Conservation (phyloP, 2,113 vertebrate genomes). For the Camelus dromedarius region DNA sequence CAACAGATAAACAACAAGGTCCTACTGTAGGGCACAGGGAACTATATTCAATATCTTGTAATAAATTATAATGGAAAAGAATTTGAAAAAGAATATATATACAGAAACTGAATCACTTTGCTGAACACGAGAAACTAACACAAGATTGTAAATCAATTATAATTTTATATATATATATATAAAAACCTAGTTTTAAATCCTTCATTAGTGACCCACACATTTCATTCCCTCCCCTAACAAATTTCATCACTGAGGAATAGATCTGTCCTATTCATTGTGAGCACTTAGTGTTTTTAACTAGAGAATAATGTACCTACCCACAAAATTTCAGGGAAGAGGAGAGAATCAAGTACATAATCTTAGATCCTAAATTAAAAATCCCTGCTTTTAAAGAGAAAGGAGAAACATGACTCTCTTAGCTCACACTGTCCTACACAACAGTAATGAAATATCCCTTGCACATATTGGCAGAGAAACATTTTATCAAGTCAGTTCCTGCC, state of each 20-base stretch:
- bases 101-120: too few species aligned
- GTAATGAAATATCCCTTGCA: constrained; percentile 19
- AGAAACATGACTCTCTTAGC: constrained; percentile 24
- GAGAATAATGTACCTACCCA: neutral
- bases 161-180: too few species aligned
- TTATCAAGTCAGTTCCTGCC: neutral
- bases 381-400: constrained; percentile 8
- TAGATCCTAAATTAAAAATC: constrained; percentile 34
- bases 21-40: too few species aligned
- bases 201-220: constrained; percentile 32
- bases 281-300: constrained; percentile 22
- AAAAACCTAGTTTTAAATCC: constrained; percentile 33
- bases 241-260: constrained; percentile 9
- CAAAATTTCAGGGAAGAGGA: neutral
- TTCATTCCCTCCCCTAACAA: constrained; percentile 43
- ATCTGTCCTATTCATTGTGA: neutral
- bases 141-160: too few species aligned
- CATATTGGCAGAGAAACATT: neutral
- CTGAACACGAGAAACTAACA: too few species aligned
- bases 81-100: too few species aligned
- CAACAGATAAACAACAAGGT: too few species aligned
- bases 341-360: neutral
- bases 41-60: too few species aligned
- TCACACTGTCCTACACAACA: neutral
- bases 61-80: too few species aligned